These are phyloP conservation scores for Sternarchorhynchus goeldii DNA, from an alignment of 2,797 vertebrate species.

Conservation along the genomic window DNA sequence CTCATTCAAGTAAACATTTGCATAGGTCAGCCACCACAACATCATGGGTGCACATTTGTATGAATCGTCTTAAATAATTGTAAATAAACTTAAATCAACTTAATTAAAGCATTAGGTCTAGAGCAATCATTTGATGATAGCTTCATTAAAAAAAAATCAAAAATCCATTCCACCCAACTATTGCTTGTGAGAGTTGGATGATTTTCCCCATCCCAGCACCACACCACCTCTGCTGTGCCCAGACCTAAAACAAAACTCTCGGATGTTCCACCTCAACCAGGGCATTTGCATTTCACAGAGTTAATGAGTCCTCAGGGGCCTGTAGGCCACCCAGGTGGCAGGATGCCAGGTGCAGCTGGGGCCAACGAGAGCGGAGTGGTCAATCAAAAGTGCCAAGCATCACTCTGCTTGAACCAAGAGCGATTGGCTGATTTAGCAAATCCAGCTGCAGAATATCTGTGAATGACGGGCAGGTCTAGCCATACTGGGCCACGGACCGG, in stretches of 20 bases:
- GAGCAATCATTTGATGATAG: too few species aligned
- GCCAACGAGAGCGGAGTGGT: slow-evolving; percentile 28
- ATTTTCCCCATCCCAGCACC: not conserved
- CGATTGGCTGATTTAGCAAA: slow-evolving; percentile 10
- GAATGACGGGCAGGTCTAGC: too few species aligned
- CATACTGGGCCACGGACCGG: not conserved
- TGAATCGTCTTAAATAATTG: too few species aligned
- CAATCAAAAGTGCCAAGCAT: slow-evolving; percentile 29
- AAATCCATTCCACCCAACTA: not conserved
- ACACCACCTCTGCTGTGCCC: not conserved
- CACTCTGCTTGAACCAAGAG: slow-evolving; percentile 30
- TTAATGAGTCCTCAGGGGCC: slow-evolving; percentile 29
- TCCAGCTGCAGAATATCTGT: too few species aligned
- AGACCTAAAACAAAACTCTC: slow-evolving; percentile 6
- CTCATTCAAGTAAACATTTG: too few species aligned
- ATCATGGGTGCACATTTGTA: too few species aligned
- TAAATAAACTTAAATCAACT: too few species aligned
- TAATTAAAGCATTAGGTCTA: too few species aligned
- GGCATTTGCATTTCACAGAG: slow-evolving; percentile 26
- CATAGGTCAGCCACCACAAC: too few species aligned
- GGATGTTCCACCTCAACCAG: slow-evolving; percentile 2
- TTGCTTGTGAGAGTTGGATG: not conserved
- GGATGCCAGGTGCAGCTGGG: not conserved
- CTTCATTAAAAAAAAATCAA: not conserved
- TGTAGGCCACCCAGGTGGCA: slow-evolving; percentile 40